These are phyloP conservation scores for Neodiprion virginianus DNA, from an alignment of 1,140 invertebrate species.

Conservation along the genomic window DNA sequence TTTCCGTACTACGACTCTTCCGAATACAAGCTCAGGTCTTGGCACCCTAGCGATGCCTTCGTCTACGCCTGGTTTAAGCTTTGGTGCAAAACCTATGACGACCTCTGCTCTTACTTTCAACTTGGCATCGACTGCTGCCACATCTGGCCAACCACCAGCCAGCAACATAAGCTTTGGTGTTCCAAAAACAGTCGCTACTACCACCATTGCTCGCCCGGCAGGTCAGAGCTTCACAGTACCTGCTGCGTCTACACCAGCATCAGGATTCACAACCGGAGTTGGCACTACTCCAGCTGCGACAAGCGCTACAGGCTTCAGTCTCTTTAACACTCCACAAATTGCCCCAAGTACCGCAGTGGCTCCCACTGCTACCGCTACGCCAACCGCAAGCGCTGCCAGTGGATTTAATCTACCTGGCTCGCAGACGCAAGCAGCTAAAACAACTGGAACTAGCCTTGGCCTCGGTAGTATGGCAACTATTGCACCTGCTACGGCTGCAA, in stretches of 20 bases:
- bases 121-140: conserved; percentile 22
- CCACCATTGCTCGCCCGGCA: conserved; percentile 23
- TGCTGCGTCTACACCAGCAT: conserved; percentile 20
- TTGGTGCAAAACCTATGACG: conserved; percentile 44
- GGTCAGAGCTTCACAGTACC: conserved; percentile 40
- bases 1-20: conserved; percentile 50
- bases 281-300: conserved; percentile 19
- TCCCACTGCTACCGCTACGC: conserved; percentile 1
- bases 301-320: conserved; percentile 24
- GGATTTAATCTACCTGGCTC: conserved; percentile 13
- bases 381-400: conserved; percentile 9
- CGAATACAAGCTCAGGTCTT: conserved; percentile 54
- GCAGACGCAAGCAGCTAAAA: conserved; percentile 12
- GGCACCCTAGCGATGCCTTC: conserved; percentile 44
- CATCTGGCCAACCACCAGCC: conserved; percentile 27
- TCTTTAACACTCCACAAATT: conserved; percentile 20
- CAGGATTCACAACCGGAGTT: conserved; percentile 32
- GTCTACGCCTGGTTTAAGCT: conserved; percentile 43
- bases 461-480: conserved; percentile 30
- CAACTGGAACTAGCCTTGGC: conserved; percentile 36
- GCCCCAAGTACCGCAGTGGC: not conserved
- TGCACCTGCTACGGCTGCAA: conserved; percentile 22
- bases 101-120: conserved; percentile 21
- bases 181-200: conserved; percentile 27
- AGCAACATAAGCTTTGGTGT: conserved; percentile 42